Percentiles rank a stretch among this genome's conserved stretches.
phyloP scores from a whole-genome alignment of 2,113 vertebrate species.

The Cichladusa arquata region DNA sequence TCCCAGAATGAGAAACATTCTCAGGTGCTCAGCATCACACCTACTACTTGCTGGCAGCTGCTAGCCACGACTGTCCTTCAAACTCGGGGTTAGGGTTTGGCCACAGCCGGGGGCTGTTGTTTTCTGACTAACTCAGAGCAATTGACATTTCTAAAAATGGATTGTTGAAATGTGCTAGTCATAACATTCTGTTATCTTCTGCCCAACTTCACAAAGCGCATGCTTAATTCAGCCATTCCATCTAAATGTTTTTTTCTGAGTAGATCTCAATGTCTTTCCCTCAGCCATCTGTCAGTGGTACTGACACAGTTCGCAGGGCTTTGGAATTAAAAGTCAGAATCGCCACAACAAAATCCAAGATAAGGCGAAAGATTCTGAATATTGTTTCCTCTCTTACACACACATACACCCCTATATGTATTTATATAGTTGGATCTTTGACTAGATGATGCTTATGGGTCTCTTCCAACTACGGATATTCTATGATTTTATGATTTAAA shows the following conservation, averaged over 20 bases:
- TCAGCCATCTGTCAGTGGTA: not conserved
- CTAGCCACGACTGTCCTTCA: slow-evolving; percentile 14
- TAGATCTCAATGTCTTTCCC: not conserved
- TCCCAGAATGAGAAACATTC: not conserved
- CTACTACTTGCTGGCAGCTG: not conserved
- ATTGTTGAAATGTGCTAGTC: slow-evolving; percentile 59
- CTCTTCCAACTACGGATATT: not conserved
- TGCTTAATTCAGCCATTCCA: not conserved
- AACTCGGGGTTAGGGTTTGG: not conserved
- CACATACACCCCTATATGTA: fast-evolving
- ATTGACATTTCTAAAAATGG: slow-evolving; percentile 52
- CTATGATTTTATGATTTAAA: not conserved
- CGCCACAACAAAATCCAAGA: not conserved
- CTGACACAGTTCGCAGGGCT: not conserved
- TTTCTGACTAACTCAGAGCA: slow-evolving; percentile 38
- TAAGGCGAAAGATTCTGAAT: not conserved
- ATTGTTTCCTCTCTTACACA: not conserved
- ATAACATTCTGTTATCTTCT: slow-evolving; percentile 58
- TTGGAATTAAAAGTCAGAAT: slow-evolving; percentile 11
- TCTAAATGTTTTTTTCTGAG: not conserved
- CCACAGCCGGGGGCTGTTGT: slow-evolving; percentile 11
- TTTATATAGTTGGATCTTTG: not conserved
- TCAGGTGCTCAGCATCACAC: not conserved
- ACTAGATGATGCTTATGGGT: not conserved
- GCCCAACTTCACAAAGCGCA: slow-evolving; percentile 11